Base-by-base conservation (phyloP, 2,113 vertebrate species). In the Clarias macrocephalus region DNA sequence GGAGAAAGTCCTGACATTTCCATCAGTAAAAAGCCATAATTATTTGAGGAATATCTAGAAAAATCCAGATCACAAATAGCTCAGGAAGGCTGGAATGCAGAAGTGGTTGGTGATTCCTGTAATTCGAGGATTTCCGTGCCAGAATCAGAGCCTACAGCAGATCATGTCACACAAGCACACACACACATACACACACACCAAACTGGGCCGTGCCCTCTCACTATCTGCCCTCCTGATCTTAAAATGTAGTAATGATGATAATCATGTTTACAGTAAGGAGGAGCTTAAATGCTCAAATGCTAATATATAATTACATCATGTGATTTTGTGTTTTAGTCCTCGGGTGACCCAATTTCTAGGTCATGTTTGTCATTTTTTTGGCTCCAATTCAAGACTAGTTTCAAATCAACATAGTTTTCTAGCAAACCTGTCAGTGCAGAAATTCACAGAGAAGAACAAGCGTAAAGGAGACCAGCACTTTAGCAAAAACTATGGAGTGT, bases 1-100 rank as follows among this genome's bases (percentile, higher is more conserved):
- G 82, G 28, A 33, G 66, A 68, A 84, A 84, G 66, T 73, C 54
- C 66, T 30, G 11, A 66, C 19, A 15, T 68, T 84, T 84, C 66
- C 52, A 12, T 1, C 48, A 48, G 48, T 48, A 48, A 21, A 8
- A 23, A 59, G 52, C 28, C 52, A 37, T n/a, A 33, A 72, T 9
- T 9, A n/a, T 30, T 21, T 25, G 12, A 18, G 9, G 70, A 52
- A 28, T 12, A 56, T 28, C 15, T 5, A 1, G 21, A 80, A 52
- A n/a, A 11, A 7, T 79, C 19, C 11, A 10, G 16, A 23, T 52
- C 72, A 75, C 10, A 48, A 21, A 73, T 11, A 48, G 21, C 25
- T 62, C 68, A 60, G 18, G 75, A 68, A 10, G 10, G 42, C 10
- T 62, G 56, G 33, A 72, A 62, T 42, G 25, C 68, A 25, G 66